These are phyloP conservation scores for Planiliza haematocheilus DNA, from an alignment of 2,113 vertebrate genomes.

Conservation along the genomic window DNA sequence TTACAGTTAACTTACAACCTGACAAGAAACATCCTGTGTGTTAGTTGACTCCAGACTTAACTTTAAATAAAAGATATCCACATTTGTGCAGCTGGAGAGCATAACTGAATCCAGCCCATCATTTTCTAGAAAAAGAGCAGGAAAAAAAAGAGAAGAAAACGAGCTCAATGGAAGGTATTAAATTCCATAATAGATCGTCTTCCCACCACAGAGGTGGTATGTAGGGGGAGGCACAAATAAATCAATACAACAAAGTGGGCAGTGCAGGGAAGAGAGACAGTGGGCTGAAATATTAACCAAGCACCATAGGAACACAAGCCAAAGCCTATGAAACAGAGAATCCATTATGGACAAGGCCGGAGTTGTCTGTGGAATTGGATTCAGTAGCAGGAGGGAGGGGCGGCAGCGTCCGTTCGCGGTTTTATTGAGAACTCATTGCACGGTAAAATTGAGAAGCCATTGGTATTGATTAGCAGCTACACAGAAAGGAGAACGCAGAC, in stretches of 20 bases:
- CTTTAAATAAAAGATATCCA: conserved; percentile 47
- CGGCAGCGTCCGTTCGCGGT: conserved; percentile 59
- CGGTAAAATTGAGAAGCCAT: conserved; percentile 78
- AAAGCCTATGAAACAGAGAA: conserved; percentile 78
- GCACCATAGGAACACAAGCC: conserved; percentile 74
- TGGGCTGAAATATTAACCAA: conserved; percentile 84
- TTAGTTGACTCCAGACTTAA: conserved; percentile 20
- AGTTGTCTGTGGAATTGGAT: conserved; percentile 79
- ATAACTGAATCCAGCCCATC: background rate
- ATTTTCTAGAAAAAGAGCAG: conserved; percentile 13
- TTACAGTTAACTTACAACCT: conserved; percentile 5
- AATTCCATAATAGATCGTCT: conserved; percentile 79
- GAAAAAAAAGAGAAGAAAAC: conserved; percentile 53
- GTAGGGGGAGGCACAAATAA: conserved; percentile 73
- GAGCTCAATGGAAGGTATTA: conserved; percentile 76
- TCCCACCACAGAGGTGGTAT: conserved; percentile 66
- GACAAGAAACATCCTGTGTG: conserved; percentile 55
- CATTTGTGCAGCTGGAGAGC: background rate
- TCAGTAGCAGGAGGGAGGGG: conserved; percentile 50
- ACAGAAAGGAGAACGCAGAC: conserved; percentile 11
- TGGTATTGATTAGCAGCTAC: conserved; percentile 74
- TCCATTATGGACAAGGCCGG: conserved; percentile 75
- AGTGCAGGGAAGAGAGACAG: conserved; percentile 60
- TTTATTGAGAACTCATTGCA: conserved; percentile 78
- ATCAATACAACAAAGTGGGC: conserved; percentile 81